Evolutionary conservation across 2,113 vertebrate species (phyloP), one percentile per base, ranked within the genome.

Genomic region (Dromiciops gliroides): DNA sequence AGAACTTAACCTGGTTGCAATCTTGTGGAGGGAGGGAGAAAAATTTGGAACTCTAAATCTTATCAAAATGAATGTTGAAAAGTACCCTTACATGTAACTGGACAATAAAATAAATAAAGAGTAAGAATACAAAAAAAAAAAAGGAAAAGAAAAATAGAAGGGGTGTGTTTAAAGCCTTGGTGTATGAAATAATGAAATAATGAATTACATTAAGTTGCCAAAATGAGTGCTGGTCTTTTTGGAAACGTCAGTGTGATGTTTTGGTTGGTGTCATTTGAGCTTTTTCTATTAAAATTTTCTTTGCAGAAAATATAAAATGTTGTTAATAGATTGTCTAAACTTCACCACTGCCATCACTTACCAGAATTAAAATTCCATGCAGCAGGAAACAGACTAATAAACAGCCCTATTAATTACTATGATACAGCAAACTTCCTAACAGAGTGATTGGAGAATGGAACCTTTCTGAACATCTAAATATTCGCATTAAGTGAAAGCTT

Each of bases 151-250:
- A n/a, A 75, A n/a, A 44, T 24, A 94, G 9, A 90, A 75, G 16
- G 51, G 92, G 3, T 3, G 24, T 49, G 91, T 91, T 96, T 93
- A 94, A 94, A 94, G 37, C 93, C 89, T 95, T 67, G n/a, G 12
- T 94, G 88, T 44, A 26, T 92, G 50, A 16, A 16, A 67, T n/a
- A 67, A 26, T 92, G 50, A 16, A 16, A 67, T n/a, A 67, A 16
- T n/a, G 31, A 67, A n/a, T 89, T 94, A 11, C 0, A 26, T 50
- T 50, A 83, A 92, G 94, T 5, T 94, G 96, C 28, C 50, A 96
- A 92, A 83, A n/a, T 56, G 25, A 75, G 93, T 44, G 75, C 16
- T 44, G 2, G 47, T 96, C 90, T 90, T 94, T 16, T 14, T 93
- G 11, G 37, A 91, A 47, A 44, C 50, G 50, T 51, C 49, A 95